Evolutionary conservation across 2,888 invertebrate genomes (phyloP), one percentile per base, ranked within the genome.

Genomic region (Agrypnus murinus): DNA sequence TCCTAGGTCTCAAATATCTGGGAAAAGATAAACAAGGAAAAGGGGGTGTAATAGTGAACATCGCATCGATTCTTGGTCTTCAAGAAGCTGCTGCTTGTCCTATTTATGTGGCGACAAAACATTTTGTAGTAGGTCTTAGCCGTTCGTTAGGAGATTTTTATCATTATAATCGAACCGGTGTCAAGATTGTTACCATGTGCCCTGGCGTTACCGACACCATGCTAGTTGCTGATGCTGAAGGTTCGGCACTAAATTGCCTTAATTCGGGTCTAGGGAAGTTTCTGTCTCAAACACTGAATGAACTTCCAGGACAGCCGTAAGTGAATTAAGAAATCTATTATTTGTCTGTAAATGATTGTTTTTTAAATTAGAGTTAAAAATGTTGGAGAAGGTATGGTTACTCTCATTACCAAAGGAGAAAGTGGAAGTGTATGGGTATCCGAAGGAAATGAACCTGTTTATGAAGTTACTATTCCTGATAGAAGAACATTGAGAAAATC

Each of bases 391-490:
- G 85, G 83, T 7, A 78, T 86, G 81, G 73, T 84, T 19, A 80
- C 79, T 2, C 46, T 85, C 62, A 79, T 86, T n/a, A 79, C 77
- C 48, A 83, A 81, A 36, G 88, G 86, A 3, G 83, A 85, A 6
- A 88, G 86, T 78, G 89, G 88, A 0, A 87, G 87, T 1, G 86
- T 87, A 0, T 89, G 89, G 89, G 81, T 87, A 17, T 84, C 86
- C 15, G 87, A 88, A 80, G 88, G 85, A 1, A 82, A 81, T 0
- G 79, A 84, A 63, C 85, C 85, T 1, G 81, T 83, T 36, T 82
- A 80, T 60, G 78, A 84, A 75, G 80, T 83, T 78, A 81, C 84
- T 84, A 86, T 77, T 68, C 74, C 76, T 32, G 64, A 64, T n/a
- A 15, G 64, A n/a, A 9, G 3, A 36, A 50, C 64, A 12, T 10